Conservation (phyloP, 2,113 vertebrate genomes). For the Deroptyus accipitrinus region DNA sequence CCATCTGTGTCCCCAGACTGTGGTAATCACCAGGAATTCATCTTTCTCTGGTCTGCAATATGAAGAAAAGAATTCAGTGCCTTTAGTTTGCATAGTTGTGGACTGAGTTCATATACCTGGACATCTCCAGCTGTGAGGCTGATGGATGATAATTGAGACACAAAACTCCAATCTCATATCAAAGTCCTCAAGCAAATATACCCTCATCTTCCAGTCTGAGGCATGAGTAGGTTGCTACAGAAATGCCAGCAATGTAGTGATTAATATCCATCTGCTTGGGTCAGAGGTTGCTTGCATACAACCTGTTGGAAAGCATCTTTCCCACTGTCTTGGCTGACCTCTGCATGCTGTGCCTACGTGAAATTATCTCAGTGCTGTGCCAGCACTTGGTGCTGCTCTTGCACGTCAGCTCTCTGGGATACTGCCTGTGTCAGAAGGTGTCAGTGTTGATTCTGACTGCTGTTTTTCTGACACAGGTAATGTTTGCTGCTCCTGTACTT, state of each 20-base stretch:
- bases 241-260: background rate
- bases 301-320: background rate
- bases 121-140: background rate
- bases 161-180: accelerated
- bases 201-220: background rate
- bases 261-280: background rate
- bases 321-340: background rate
- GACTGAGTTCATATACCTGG: background rate
- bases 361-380: accelerated
- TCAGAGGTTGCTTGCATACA: background rate
- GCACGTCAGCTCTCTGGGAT: accelerated
- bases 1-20: background rate
- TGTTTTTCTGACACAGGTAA: background rate
- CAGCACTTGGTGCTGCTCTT: background rate
- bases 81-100: background rate
- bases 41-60: background rate
- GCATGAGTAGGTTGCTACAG: background rate
- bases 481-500: background rate
- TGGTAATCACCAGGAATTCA: background rate
- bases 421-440: background rate
- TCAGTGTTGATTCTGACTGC: background rate
- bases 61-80: background rate
- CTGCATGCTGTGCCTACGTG: accelerated
- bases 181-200: background rate
- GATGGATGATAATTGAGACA: background rate